Evolutionary conservation across 2,113 vertebrate species (phyloP), one percentile per base, ranked within the genome.

Genomic region (Rhabdomys dilectus): DNA sequence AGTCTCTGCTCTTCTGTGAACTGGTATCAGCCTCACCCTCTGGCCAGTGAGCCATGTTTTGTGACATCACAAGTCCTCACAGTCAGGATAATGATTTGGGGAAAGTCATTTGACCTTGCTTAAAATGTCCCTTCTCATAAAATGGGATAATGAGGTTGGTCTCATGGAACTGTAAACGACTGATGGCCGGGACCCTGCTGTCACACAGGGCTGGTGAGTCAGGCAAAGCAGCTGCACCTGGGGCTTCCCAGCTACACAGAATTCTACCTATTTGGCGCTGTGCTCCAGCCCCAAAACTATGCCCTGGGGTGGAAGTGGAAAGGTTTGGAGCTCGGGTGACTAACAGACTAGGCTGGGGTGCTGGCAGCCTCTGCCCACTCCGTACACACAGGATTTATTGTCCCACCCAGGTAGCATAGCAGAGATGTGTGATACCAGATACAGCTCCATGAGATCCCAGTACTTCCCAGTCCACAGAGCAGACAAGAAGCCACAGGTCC

Each of bases 251-350:
- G 42, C 21, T 58, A 36, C 72, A 68, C 82, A 36, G 73, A 75
- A 15, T 62, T 53, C 64, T n/a, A 21, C 8, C 8, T 39, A 3
- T 9, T 31, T 5, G 16, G 11, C 0, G 0, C 29, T 70, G 36
- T 58, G 58, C 51, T 53, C 22, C 2, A 7, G 22, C 42, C 24
- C 34, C 13, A 10, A 39, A 15, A 8, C 4, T 11, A 13, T 1
- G 24, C 42, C 17, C 22, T 26, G 12, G 2, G 0, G 15, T 34
- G 66, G 66, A 42, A 24, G 7, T 6, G 8, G 89, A 51, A 2
- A 17, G 56, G 21, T 24, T 87, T 39, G n/a, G 24, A 13, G 80
- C 19, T 56, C 4, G 36, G 3, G 42, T 89, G 62, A n/a, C 7
- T 7, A 1, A 13, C 16, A 22, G 9, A 39, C 21, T 15, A 58